Conservation (phyloP, 2,113 vertebrate species). For the Stegastes partitus region DNA sequence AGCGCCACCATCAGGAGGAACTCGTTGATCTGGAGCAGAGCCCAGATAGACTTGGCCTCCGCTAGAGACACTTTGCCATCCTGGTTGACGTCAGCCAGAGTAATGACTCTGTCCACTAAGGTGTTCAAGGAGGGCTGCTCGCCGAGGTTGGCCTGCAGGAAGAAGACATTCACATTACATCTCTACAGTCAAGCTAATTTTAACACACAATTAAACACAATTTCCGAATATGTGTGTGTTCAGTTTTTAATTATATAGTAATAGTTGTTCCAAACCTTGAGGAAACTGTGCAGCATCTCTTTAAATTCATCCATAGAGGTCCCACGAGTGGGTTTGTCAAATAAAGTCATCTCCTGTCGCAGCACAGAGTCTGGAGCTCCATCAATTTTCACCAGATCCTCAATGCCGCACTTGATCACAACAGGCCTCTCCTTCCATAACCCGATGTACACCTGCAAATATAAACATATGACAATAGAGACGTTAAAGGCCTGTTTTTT, state of each 20-base stretch:
- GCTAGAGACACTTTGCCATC: slow-evolving; percentile 94
- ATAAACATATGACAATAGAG: not conserved
- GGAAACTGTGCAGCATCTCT: slow-evolving; percentile 94
- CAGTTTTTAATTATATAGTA: not conserved
- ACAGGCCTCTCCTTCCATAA: slow-evolving; percentile 93
- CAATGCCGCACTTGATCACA: slow-evolving; percentile 93
- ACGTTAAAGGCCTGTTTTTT: too few relatives aligned
- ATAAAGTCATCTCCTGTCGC: slow-evolving; percentile 88
- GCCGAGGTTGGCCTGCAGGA: slow-evolving; percentile 89
- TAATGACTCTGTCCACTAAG: slow-evolving; percentile 89
- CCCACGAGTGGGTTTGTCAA: slow-evolving; percentile 93
- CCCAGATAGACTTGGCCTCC: slow-evolving; percentile 96
- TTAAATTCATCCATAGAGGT: slow-evolving; percentile 97
- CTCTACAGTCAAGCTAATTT: not conserved
- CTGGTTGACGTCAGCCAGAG: slow-evolving; percentile 91
- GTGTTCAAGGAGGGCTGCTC: slow-evolving; percentile 89
- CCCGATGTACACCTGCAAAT: slow-evolving; percentile 91
- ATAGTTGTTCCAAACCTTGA: slow-evolving; percentile 87
- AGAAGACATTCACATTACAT: not conserved
- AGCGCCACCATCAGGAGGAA: slow-evolving; percentile 93
- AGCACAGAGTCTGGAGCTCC: slow-evolving; percentile 74
- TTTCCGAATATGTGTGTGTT: not conserved
- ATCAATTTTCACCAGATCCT: slow-evolving; percentile 83
- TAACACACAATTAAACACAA: too few relatives aligned
- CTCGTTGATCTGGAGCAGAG: slow-evolving; percentile 93